Evolutionary conservation across 1,140 invertebrate genomes (phyloP).

Genomic region (Maconellicoccus hirsutus): DNA sequence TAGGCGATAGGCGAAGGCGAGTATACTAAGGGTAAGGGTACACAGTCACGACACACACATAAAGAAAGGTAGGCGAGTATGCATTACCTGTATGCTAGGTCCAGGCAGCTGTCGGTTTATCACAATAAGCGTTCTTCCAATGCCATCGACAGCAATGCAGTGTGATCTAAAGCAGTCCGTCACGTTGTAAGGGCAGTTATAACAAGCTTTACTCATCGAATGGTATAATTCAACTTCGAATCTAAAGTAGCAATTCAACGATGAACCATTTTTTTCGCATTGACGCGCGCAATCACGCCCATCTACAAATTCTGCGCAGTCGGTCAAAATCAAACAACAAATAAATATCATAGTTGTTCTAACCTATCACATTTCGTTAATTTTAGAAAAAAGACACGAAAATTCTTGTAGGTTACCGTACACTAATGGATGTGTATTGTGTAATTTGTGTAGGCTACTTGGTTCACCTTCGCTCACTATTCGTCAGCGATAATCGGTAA

Average conservation of each 20-base stretch:
- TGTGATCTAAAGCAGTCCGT: slow-evolving; percentile 64
- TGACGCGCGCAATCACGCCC: slow-evolving; percentile 32
- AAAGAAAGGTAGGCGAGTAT: not conserved
- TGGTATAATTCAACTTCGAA: slow-evolving; percentile 67
- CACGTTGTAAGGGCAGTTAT: slow-evolving; percentile 59
- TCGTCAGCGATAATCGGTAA: too few relatives aligned
- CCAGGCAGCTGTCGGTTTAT: slow-evolving; percentile 80
- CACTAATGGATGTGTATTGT: too few relatives aligned
- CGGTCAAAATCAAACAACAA: too few relatives aligned
- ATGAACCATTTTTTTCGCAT: slow-evolving; percentile 41
- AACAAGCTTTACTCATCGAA: slow-evolving; percentile 78
- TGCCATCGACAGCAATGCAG: slow-evolving; percentile 71
- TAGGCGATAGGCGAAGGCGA: too few relatives aligned
- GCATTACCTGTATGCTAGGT: slow-evolving; percentile 61
- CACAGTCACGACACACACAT: too few relatives aligned
- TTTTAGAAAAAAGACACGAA: too few relatives aligned
- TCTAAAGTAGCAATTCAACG: slow-evolving; percentile 54
- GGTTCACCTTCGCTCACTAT: too few relatives aligned
- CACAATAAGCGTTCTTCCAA: slow-evolving; percentile 55
- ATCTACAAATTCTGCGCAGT: not conserved
- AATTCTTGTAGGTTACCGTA: too few relatives aligned
- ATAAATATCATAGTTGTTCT: too few relatives aligned
- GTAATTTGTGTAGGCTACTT: too few relatives aligned
- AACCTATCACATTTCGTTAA: too few relatives aligned
- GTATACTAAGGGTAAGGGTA: too few relatives aligned